Conservation (phyloP, 1,140 invertebrate species). For the Pseudomyrmex cubaensis region DNA sequence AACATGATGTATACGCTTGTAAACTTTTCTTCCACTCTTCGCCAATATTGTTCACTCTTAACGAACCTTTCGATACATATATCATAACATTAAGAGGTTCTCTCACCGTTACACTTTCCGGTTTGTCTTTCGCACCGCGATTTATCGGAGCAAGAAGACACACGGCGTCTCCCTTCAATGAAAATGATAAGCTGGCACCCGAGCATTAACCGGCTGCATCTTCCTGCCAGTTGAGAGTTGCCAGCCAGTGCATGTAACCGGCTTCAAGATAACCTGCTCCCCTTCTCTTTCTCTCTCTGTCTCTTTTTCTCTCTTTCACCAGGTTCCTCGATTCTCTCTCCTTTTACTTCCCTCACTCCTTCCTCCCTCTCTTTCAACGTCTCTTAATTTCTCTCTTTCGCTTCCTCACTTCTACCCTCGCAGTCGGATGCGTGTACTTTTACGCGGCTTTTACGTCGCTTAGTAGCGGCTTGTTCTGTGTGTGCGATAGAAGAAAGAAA, state of each 20-base stretch:
- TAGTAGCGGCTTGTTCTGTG: slow-evolving; percentile 68
- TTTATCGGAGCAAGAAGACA: slow-evolving; percentile 8
- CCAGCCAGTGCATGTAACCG: slow-evolving; percentile 45
- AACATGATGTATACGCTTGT: not conserved
- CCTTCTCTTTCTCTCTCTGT: slow-evolving; percentile 42
- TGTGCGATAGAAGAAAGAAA: slow-evolving; percentile 50
- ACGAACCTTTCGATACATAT: slow-evolving; percentile 5
- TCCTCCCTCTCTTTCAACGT: slow-evolving; percentile 18
- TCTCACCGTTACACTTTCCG: not conserved
- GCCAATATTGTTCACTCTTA: not conserved
- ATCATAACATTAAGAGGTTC: slow-evolving; percentile 18
- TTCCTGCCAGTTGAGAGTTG: slow-evolving; percentile 45
- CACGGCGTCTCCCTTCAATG: slow-evolving; percentile 20
- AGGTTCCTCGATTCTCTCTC: not conserved
- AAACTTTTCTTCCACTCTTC: not conserved
- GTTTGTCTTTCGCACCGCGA: not conserved
- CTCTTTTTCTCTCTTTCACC: slow-evolving; percentile 7
- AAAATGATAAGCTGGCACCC: slow-evolving; percentile 51
- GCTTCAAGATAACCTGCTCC: slow-evolving; percentile 53
- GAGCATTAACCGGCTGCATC: slow-evolving; percentile 51
- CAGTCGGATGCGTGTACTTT: slow-evolving; percentile 63
- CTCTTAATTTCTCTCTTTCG: slow-evolving; percentile 33
- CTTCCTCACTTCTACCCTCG: slow-evolving; percentile 47
- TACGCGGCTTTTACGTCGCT: slow-evolving; percentile 72
- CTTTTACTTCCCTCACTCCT: slow-evolving; percentile 35